phyloP scores from a whole-genome alignment of 2,113 vertebrate species.

The Silurus meridionalis region DNA sequence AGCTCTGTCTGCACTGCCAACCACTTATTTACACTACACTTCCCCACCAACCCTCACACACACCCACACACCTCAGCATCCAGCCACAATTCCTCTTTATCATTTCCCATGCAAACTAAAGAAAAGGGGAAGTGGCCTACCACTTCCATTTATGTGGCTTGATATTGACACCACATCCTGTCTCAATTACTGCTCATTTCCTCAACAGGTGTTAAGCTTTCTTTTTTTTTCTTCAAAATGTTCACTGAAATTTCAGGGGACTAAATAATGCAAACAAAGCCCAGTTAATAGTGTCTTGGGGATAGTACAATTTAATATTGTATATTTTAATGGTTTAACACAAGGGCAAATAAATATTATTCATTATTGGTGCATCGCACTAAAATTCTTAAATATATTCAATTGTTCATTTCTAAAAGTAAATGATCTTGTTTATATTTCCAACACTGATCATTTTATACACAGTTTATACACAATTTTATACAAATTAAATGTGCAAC shows the following conservation, averaged over 20 bases:
- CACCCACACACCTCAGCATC: not conserved
- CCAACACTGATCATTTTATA: not conserved
- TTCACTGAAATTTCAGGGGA: not conserved
- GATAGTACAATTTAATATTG: not conserved
- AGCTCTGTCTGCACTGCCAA: slow-evolving; percentile 4
- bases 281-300: not conserved
- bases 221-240: not conserved
- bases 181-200: slow-evolving; percentile 37
- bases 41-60: not conserved
- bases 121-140: slow-evolving; percentile 42
- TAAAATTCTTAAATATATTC: too few species aligned
- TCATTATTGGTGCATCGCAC: too few species aligned
- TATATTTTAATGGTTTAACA: not conserved
- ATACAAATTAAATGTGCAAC: not conserved
- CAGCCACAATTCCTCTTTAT: slow-evolving; percentile 18
- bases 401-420: not conserved
- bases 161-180: slow-evolving; percentile 47
- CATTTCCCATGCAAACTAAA: slow-evolving; percentile 25
- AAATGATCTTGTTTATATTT: not conserved
- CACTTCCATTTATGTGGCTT: slow-evolving; percentile 48
- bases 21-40: slow-evolving; percentile 20
- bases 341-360: not conserved
- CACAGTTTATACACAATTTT: not conserved
- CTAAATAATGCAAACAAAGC: not conserved
- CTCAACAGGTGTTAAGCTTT: slow-evolving; percentile 36